These are phyloP conservation scores for Poeciliopsis turneri DNA, from an alignment of 2,797 vertebrate genomes.

Conservation along the genomic window DNA sequence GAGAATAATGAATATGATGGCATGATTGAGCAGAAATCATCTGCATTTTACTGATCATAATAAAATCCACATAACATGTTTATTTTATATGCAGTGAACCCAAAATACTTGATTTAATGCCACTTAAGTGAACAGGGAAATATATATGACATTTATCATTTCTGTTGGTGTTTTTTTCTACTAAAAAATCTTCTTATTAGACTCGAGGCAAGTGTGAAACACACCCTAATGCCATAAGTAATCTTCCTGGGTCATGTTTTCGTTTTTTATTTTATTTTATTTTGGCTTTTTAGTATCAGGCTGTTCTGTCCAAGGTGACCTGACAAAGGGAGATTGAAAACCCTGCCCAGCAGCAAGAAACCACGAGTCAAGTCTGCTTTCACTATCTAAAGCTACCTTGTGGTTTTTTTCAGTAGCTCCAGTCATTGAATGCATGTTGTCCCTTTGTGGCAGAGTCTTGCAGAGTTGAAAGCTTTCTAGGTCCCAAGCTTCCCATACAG, in stretches of 20 bases:
- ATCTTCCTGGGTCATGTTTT: background rate
- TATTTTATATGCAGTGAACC: background rate
- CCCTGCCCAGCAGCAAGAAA: background rate
- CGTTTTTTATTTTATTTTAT: background rate
- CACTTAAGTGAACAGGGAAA: background rate
- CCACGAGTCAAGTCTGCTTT: background rate
- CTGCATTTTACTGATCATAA: background rate
- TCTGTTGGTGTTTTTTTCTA: background rate
- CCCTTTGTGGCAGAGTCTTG: background rate
- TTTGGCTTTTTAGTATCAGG: background rate
- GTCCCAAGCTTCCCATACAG: background rate
- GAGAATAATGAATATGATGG: background rate
- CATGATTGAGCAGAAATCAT: background rate
- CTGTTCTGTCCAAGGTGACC: background rate
- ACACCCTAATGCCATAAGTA: background rate
- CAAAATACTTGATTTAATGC: background rate
- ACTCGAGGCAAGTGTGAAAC: background rate
- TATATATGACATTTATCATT: background rate
- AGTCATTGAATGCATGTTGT: background rate
- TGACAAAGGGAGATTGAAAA: background rate
- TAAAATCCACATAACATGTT: background rate
- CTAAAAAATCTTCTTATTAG: background rate
- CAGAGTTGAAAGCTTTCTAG: background rate
- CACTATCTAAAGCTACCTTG: slow-evolving; percentile 8
- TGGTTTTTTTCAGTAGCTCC: background rate